Base-by-base conservation (phyloP, 2,797 vertebrate genomes). In the Lacerta viridis region DNA sequence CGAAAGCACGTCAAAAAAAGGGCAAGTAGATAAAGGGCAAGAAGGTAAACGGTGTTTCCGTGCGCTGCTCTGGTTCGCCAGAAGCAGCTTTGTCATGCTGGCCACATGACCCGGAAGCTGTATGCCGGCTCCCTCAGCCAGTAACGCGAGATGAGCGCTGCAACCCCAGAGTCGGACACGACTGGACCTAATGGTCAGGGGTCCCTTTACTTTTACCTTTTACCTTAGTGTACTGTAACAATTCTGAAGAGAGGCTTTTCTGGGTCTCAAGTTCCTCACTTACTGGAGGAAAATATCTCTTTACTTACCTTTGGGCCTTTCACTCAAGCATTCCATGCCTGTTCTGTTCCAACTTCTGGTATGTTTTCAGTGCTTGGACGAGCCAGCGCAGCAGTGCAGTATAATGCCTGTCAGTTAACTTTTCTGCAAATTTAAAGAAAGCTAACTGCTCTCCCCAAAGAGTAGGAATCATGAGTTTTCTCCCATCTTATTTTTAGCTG, bases 401-500 rank as follows among this genome's bases (percentile, higher is more conserved):
- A 15, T 66, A 18, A 55, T 81, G 74, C 55, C 36, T 83, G 13
- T 86, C 55, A 64, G 33, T 88, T 87, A 7, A 6, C 41, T 84
- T 79, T 74, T 33, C 8, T 85, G 61, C 36, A 68, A 61, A 33
- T 79, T 81, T 20, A 79, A 33, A 76, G 39, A 87, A 86, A n/a
- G 29, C 72, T 23, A 27, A 68, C 27, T 64, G 83, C 50, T 74
- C 27, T 88, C 43, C 72, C 76, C 61, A 90, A 36, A 91, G 36
- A 69, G 6, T 83, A 79, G 15, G 80, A 92, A 77, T 10, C 72
- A 84, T 72, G 29, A 72, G 69, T 90, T 91, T 80, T 68, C 36
- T 92, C 90, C 87, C 88, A 85, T 87, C 84, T 86, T 78, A 85
- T 90, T 94, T 93, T 83, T 92, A 92, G 88, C 89, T 91, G 83